A percentile compares a stretch with the other conserved stretches of the same genome.
phyloP scores from a whole-genome alignment of 2,797 vertebrate genomes.

The Hippopotamyrus pictus region DNA sequence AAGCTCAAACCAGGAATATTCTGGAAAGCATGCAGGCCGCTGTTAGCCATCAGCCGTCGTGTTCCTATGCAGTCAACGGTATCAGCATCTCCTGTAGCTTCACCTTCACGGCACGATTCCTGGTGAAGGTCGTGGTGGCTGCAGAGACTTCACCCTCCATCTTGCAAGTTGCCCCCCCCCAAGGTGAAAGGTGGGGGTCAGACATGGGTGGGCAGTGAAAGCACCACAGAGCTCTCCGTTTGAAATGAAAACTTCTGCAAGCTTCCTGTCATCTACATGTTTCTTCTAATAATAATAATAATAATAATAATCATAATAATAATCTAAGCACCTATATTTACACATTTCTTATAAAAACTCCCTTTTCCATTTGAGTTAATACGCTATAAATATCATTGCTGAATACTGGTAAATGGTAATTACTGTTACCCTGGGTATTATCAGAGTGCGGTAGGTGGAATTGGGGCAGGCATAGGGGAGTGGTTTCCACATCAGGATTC shows the following conservation, averaged over 20 bases:
- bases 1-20: background rate
- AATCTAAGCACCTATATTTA: background rate
- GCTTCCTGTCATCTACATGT: background rate
- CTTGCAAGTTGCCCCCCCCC: background rate
- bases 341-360: background rate
- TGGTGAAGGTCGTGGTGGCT: background rate
- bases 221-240: background rate
- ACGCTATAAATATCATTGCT: background rate
- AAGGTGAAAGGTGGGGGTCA: background rate
- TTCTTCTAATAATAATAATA: no score
- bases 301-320: background rate
- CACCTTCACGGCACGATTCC: background rate
- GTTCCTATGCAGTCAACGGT: background rate
- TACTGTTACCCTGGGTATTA: slow-evolving; percentile 54
- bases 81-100: background rate
- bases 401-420: background rate
- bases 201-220: background rate
- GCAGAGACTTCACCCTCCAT: background rate
- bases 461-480: slow-evolving; percentile 50
- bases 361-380: background rate
- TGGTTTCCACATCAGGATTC: slow-evolving; percentile 60
- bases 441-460: slow-evolving; percentile 49
- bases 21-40: background rate
- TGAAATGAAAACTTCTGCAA: background rate
- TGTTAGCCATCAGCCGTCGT: background rate